Percentiles rank a stretch among this genome's conserved stretches.
These are phyloP conservation scores for Enteromius viviparus DNA, from an alignment of 2,797 vertebrate genomes.

Conservation along the genomic window DNA sequence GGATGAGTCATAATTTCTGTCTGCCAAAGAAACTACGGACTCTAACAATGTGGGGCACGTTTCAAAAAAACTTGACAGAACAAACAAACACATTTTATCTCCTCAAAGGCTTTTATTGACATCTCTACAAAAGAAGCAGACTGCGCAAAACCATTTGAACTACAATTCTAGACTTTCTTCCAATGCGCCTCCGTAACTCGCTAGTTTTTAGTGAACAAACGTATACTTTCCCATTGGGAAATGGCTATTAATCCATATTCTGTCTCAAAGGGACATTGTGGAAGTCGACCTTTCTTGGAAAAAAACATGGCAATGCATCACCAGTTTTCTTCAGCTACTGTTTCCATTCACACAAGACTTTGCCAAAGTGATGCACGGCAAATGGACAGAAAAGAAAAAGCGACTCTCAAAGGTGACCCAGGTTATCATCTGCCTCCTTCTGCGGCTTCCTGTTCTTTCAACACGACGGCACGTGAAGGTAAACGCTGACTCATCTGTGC, in stretches of 20 bases:
- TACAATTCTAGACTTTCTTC: neutral
- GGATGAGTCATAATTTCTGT: slow-evolving; percentile 30
- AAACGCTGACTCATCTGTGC: slow-evolving; percentile 51
- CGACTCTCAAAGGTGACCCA: neutral
- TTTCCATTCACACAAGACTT: neutral
- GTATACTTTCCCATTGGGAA: neutral
- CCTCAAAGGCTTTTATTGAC: neutral
- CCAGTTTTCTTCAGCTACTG: neutral
- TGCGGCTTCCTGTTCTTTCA: slow-evolving; percentile 12
- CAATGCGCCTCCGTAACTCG: neutral
- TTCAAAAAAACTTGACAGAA: neutral
- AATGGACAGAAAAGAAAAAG: neutral
- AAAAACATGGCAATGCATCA: neutral
- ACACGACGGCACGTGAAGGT: neutral
- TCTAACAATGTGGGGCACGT: slow-evolving; percentile 1
- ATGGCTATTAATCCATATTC: slow-evolving; percentile 1
- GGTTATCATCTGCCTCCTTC: neutral
- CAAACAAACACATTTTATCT: neutral
- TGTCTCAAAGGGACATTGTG: neutral
- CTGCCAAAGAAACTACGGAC: neutral
- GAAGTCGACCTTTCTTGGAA: neutral
- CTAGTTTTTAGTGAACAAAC: neutral
- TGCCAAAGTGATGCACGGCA: neutral
- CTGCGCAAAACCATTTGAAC: neutral
- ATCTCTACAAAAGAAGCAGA: neutral